phyloP scores from a whole-genome alignment of 30 jellyfish, hydroid and myxozoan genomes.

The Rhopilema esculentum region DNA sequence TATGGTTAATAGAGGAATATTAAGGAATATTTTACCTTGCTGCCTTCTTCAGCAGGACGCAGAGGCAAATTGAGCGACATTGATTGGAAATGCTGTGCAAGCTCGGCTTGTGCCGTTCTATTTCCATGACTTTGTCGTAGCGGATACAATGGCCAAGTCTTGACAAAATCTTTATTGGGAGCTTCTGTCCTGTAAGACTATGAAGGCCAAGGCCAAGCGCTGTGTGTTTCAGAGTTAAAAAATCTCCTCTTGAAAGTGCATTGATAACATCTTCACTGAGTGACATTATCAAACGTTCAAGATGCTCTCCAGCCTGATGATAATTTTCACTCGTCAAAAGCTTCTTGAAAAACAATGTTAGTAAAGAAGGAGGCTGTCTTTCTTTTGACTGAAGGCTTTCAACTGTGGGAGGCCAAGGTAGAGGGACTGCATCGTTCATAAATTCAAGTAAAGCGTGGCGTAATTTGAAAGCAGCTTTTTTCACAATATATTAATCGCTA shows the following conservation, averaged over 20 bases:
- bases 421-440: background rate
- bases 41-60: no score
- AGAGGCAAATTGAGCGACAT: no score
- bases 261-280: slow-evolving; percentile 25
- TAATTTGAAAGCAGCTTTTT: background rate
- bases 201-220: slow-evolving; percentile 14
- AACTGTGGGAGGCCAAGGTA: slow-evolving; percentile 67
- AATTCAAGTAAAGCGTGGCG: background rate
- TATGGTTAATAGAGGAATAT: background rate
- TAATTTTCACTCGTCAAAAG: background rate
- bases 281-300: slow-evolving; percentile 4
- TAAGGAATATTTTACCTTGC: background rate
- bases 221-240: slow-evolving; percentile 33
- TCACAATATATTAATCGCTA: background rate
- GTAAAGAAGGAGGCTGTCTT: slow-evolving; percentile 26
- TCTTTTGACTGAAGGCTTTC: slow-evolving; percentile 19
- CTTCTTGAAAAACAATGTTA: background rate
- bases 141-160: no score
- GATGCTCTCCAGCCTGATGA: slow-evolving; percentile 10
- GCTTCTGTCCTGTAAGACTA: slow-evolving; percentile 34
- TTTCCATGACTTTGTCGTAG: no score
- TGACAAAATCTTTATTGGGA: slow-evolving; percentile 15
- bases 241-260: slow-evolving; percentile 45
- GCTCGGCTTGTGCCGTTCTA: no score
- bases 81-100: no score